phyloP scores from a whole-genome alignment of 2,888 invertebrate genomes.

The Drosophila quinaria region DNA sequence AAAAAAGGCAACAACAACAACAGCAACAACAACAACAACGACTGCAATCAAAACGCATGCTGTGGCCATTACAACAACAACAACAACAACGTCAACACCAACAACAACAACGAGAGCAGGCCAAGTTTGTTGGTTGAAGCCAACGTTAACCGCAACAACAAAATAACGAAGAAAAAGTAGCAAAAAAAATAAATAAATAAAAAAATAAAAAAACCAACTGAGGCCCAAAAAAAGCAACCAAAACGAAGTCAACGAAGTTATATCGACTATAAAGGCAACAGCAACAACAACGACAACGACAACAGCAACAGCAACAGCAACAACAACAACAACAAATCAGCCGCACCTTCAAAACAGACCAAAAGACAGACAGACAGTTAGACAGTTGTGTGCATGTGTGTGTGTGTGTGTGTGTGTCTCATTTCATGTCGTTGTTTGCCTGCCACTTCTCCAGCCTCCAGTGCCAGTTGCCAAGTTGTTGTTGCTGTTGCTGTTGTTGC shows the following conservation, averaged over 20 bases:
- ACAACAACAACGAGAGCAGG: conserved; percentile 18
- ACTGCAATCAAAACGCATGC: conserved; percentile 81
- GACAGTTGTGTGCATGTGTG: conserved; percentile 22
- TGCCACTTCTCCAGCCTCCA: conserved; percentile 19
- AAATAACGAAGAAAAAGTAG: conserved; percentile 59
- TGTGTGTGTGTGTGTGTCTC: conserved; percentile 40
- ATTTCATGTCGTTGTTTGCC: conserved; percentile 37
- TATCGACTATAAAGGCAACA: conserved; percentile 60
- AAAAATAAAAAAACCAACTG: conserved; percentile 33
- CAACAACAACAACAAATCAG: conserved; percentile 43
- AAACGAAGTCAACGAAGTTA: conserved; percentile 66
- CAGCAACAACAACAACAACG: conserved; percentile 35
- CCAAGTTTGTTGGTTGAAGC: conserved; percentile 47
- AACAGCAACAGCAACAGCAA: no score
- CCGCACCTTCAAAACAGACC: conserved; percentile 72
- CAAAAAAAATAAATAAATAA: conserved; percentile 33
- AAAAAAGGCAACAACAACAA: conserved; percentile 58
- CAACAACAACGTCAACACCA: conserved; percentile 44
- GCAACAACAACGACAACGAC: conserved; percentile 27
- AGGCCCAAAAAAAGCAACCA: conserved; percentile 39
- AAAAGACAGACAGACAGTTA: conserved; percentile 17
- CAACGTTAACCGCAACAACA: conserved; percentile 62
- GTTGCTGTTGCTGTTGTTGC: no score
- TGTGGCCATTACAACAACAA: conserved; percentile 64
- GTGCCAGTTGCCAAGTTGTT: conserved; percentile 17